Evolutionary conservation across 1,140 invertebrate species (phyloP).

Genomic region (Atta colombica): DNA sequence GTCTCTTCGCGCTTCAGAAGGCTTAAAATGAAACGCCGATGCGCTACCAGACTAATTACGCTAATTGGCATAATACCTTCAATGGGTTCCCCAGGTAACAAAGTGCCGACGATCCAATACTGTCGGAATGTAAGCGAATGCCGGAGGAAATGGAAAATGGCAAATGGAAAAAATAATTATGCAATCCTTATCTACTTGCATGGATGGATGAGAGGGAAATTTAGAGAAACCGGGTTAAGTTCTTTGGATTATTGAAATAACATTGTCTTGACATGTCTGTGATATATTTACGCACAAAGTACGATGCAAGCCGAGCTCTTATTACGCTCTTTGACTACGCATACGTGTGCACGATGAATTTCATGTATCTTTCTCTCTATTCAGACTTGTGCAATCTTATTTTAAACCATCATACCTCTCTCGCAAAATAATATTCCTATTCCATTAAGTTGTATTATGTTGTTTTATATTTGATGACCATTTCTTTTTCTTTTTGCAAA

Average conservation of each 20-base stretch:
- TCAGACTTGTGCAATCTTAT: not conserved
- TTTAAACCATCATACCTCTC: not conserved
- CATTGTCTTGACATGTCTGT: constrained; percentile 22
- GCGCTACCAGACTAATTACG: constrained; percentile 76
- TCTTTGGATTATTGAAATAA: constrained; percentile 40
- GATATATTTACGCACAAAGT: constrained; percentile 61
- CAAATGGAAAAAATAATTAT: constrained; percentile 25
- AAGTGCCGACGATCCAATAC: constrained; percentile 63
- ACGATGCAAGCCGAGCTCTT: constrained; percentile 22
- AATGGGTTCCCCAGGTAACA: constrained; percentile 69
- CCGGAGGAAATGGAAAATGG: not conserved
- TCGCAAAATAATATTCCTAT: not conserved
- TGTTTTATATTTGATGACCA: not conserved
- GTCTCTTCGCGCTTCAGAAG: constrained; percentile 66
- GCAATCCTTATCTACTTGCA: constrained; percentile 1
- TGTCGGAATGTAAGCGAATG: constrained; percentile 49
- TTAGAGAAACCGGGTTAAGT: constrained; percentile 45
- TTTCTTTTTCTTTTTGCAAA: not conserved
- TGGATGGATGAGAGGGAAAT: constrained; percentile 2
- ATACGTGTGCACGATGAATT: constrained; percentile 11
- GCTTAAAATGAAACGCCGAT: constrained; percentile 72
- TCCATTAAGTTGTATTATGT: not conserved
- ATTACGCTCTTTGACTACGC: constrained; percentile 27
- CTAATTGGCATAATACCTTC: constrained; percentile 81
- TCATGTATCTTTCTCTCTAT: not conserved